Base-by-base conservation (phyloP, 2,113 vertebrate genomes). In the Rhegmatorhina hoffmannsi region DNA sequence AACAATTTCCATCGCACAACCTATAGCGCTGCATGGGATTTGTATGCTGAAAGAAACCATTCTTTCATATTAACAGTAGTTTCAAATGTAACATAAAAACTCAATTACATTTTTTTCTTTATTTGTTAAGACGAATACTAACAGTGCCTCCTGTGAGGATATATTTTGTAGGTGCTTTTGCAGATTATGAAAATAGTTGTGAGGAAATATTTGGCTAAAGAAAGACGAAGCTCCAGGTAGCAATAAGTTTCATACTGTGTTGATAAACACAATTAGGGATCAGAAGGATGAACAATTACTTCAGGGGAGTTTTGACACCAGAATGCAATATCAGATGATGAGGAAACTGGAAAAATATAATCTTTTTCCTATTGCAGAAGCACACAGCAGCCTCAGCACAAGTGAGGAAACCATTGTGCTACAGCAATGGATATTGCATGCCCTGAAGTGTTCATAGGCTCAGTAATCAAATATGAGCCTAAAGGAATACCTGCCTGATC, bases 201-300 rank as follows among this genome's bases (percentile, higher is more conserved):
- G 53, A 92, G 34, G 36, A 94, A 96, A 90, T 84, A 93, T 90
- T 96, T 89, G 86, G 86, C 93, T 95, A 97, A 95, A 94, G 86
- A 53, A 92, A 94, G 64, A 87, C 73, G 79, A 96, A 96, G 88
- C 95, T 94, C 80, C 94, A 89, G 95, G 95, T 95, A 96, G 95
- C 88, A 92, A 94, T 93, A 92, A 80, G 74, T 89, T 96, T 92
- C 96, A 79, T 72, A 79, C 88, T 29, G 95, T 72, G 92, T 89
- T 96, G 88, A 97, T 94, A 96, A 96, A 96, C 73, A 86, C 92
- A 97, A 93, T 96, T 95, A 96, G 86, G 86, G 83, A 96, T 94
- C 88, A 96, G 89, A 95, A 86, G 70, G 80, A 93, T 84, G 92
- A 96, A 94, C 95, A 96, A 93, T 95, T 95, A 96, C 92, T 94